Percentiles rank a stretch among this genome's conserved stretches.
Evolutionary conservation across 30 jellyfish, hydroid and myxozoan genomes (phyloP).

Genomic region (Kudoa iwatai): DNA sequence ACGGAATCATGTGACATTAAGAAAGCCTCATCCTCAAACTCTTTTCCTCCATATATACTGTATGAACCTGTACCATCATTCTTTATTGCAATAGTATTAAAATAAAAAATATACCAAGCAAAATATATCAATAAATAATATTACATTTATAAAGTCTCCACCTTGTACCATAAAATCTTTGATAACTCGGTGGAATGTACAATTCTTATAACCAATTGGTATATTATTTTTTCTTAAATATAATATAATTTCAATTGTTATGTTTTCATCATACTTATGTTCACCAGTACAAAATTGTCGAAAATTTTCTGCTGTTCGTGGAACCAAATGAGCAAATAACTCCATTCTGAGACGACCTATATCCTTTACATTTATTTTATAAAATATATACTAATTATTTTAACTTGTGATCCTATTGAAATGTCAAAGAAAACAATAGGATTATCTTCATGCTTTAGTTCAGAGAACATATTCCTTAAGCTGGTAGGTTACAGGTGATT

Average conservation of each 20-base stretch:
- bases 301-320: conserved; percentile 80
- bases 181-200: conserved; percentile 64
- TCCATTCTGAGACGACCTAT: conserved; percentile 73
- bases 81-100: conserved; percentile 4
- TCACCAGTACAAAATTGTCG: conserved; percentile 92
- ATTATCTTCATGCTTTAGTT: too few species aligned
- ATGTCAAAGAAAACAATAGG: too few species aligned
- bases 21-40: conserved; percentile 61
- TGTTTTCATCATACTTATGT: conserved; percentile 27
- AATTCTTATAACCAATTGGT: conserved; percentile 82
- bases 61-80: conserved; percentile 93
- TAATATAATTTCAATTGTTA: too few species aligned
- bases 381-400: too few species aligned
- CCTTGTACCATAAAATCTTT: conserved; percentile 97
- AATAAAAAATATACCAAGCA: too few species aligned
- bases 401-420: too few species aligned
- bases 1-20: conserved; percentile 18
- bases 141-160: conserved; percentile 80
- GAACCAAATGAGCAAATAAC: conserved; percentile 71
- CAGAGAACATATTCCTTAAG: too few species aligned
- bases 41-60: conserved; percentile 55
- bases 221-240: conserved; percentile 23
- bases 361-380: too few species aligned
- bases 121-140: too few species aligned
- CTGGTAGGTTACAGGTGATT: too few species aligned